Evolutionary conservation across 30 jellyfish, hydroid and myxozoan species (phyloP).

Genomic region (Hydractinia echinata): DNA sequence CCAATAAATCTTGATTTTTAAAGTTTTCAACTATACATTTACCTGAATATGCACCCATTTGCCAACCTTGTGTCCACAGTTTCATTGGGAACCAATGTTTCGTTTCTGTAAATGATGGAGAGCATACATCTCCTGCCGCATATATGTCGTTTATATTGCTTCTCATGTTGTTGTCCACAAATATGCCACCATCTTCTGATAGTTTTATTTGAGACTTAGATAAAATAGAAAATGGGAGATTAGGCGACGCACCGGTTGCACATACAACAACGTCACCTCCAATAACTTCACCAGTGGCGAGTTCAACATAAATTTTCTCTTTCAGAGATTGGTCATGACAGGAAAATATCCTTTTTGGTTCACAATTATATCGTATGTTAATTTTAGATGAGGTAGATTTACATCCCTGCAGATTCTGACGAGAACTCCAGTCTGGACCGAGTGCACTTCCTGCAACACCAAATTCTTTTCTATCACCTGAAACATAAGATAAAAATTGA

Average conservation of each 20-base stretch:
- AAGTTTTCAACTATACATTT: slow-evolving; percentile 50
- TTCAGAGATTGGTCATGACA: slow-evolving; percentile 12
- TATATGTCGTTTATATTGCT: slow-evolving; percentile 59
- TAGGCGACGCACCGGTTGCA: slow-evolving; percentile 88
- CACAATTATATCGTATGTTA: slow-evolving; percentile 52
- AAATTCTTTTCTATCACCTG: too few species aligned
- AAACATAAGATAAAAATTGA: too few species aligned
- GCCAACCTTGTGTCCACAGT: slow-evolving; percentile 97
- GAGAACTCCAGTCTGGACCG: slow-evolving; percentile 92
- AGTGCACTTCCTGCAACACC: slow-evolving; percentile 63
- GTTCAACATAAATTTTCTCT: slow-evolving; percentile 44
- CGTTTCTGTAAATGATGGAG: slow-evolving; percentile 49
- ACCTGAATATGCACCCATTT: slow-evolving; percentile 84
- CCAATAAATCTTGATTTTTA: slow-evolving; percentile 32
- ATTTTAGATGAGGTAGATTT: slow-evolving; percentile 32
- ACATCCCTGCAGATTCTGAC: slow-evolving; percentile 25
- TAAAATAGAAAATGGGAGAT: slow-evolving; percentile 4
- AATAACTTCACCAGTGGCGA: slow-evolving; percentile 48
- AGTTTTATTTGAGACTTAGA: slow-evolving; percentile 24
- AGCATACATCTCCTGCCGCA: slow-evolving; percentile 92
- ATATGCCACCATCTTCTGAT: slow-evolving; percentile 65
- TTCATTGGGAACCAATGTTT: slow-evolving; percentile 95
- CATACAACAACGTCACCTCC: slow-evolving; percentile 74
- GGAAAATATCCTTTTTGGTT: slow-evolving; percentile 31
- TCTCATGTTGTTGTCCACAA: slow-evolving; percentile 81